Percentiles rank a stretch among this genome's conserved stretches.
These are phyloP conservation scores for Pheucticus melanocephalus DNA, from an alignment of 2,113 vertebrate genomes.

Conservation along the genomic window DNA sequence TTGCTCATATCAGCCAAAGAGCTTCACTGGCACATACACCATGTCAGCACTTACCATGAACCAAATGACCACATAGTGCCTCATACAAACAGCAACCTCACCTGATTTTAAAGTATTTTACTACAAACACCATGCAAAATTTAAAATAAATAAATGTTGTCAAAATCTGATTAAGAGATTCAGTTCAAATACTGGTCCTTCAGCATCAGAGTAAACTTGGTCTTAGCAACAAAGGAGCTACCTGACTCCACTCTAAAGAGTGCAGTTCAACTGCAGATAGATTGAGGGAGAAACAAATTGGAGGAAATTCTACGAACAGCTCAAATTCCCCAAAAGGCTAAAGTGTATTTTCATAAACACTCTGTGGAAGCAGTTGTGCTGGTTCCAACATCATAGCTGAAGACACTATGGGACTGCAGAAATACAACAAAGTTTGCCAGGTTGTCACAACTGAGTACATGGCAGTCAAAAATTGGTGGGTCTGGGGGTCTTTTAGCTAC, in stretches of 20 bases:
- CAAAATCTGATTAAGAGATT: not conserved
- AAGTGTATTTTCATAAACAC: not conserved
- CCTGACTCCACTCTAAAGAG: not conserved
- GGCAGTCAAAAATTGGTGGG: not conserved
- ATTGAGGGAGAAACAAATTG: not conserved
- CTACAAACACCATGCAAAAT: not conserved
- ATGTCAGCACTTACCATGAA: not conserved
- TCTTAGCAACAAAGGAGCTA: not conserved
- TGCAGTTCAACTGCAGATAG: not conserved
- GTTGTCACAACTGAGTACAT: not conserved
- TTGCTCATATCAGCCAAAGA: not conserved
- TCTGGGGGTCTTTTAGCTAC: not conserved
- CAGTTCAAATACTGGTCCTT: not conserved
- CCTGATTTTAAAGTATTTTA: not conserved
- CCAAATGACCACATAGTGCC: not conserved
- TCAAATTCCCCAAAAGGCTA: not conserved
- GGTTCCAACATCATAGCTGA: not conserved
- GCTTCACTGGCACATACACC: rapidly evolving
- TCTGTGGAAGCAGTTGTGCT: not conserved
- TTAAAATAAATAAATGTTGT: not conserved
- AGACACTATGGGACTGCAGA: not conserved
- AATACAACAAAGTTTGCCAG: not conserved
- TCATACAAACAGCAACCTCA: not conserved
- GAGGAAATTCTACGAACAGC: not conserved
- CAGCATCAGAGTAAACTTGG: not conserved